Percentiles rank a stretch among this genome's conserved stretches.
These are phyloP conservation scores for Eustalomyia histrio DNA, from an alignment of 2,888 invertebrate species.

Conservation along the genomic window DNA sequence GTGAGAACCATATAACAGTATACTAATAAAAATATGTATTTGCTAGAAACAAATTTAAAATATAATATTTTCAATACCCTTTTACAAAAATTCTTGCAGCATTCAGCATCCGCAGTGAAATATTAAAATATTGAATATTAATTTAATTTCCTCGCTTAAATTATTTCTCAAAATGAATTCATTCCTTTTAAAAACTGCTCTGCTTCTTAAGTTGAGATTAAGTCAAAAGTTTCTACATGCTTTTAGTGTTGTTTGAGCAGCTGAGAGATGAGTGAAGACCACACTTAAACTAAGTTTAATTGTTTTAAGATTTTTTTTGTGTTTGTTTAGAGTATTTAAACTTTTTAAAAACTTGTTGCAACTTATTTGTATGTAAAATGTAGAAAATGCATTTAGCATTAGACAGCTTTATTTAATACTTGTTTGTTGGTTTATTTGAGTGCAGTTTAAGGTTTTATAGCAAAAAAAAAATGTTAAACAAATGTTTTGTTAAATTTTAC, in stretches of 20 bases:
- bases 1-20: too few relatives aligned
- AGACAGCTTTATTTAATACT: background rate
- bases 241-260: conserved; percentile 14
- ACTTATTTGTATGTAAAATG: conserved; percentile 46
- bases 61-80: too few relatives aligned
- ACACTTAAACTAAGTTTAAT: conserved; percentile 63
- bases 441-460: background rate
- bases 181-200: conserved; percentile 19
- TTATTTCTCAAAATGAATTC: background rate
- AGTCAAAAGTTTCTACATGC: conserved; percentile 53
- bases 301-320: conserved; percentile 49
- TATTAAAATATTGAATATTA: too few relatives aligned
- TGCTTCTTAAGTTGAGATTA: conserved; percentile 50
- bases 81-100: too few relatives aligned
- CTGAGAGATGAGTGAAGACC: conserved; percentile 54
- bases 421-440: background rate
- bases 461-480: too few relatives aligned
- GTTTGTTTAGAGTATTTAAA: conserved; percentile 37
- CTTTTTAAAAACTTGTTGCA: conserved; percentile 58
- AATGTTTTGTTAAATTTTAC: too few relatives aligned
- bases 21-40: too few relatives aligned
- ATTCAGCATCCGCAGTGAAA: too few relatives aligned
- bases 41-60: too few relatives aligned
- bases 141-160: too few relatives aligned
- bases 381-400: background rate